These are phyloP conservation scores for Coluber constrictor DNA, from an alignment of 2,797 vertebrate genomes.

Conservation along the genomic window DNA sequence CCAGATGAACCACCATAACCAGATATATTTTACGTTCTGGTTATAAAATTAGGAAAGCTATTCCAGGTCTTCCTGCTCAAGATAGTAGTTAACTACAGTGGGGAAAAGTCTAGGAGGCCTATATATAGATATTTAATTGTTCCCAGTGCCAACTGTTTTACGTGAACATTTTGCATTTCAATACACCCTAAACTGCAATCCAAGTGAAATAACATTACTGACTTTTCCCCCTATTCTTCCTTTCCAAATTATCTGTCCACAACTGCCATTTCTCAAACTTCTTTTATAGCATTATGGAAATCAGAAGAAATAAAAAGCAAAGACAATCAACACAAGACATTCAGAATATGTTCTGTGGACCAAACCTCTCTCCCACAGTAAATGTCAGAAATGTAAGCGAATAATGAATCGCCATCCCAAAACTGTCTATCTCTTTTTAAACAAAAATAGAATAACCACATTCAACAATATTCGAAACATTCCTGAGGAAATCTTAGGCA, in stretches of 20 bases:
- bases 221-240: not conserved
- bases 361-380: not conserved
- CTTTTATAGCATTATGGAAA: not conserved
- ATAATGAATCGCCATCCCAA: not conserved
- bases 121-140: not conserved
- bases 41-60: not conserved
- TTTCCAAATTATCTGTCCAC: not conserved
- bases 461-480: not conserved
- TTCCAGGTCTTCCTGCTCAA: not conserved
- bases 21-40: not conserved
- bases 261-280: not conserved
- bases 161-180: conserved; percentile 6
- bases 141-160: not conserved
- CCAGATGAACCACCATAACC: not conserved
- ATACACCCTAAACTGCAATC: not conserved
- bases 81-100: not conserved
- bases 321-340: not conserved
- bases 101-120: not conserved
- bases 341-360: not conserved
- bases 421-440: not conserved
- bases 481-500: not conserved
- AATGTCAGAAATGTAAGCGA: not conserved
- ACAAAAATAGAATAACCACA: not conserved
- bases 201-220: not conserved
- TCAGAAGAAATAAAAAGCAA: not conserved